Base-by-base conservation (phyloP, 2,797 vertebrate genomes). In the Orestias chungarensis region DNA sequence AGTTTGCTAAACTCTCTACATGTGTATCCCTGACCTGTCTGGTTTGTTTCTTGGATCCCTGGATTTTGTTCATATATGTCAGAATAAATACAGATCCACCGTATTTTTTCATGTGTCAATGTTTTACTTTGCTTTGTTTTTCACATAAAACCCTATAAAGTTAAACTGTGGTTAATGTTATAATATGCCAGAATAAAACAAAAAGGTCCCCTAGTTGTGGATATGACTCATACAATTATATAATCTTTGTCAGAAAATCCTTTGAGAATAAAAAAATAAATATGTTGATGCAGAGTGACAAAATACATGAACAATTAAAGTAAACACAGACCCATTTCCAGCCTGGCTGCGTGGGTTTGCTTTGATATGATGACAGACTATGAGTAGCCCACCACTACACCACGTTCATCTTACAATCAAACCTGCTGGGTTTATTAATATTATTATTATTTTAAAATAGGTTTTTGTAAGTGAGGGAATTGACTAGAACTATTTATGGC, bases 221-320 rank as follows among this genome's bases (percentile, higher is more conserved):
- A 17, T 7, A 23, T 71, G 44, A 49, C 11, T 31, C 29, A 1
- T 4, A 9, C 33, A 61, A 52, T 42, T 66, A 43, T 15, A 25
- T 70, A 43, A 15, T 50, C 17, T 68, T 47, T 40, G 49, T 54
- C 1, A 35, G 20, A 11, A 65, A 55, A 44, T 68, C 23, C 9
- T 68, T 7, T 47, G 25, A 66, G 38, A 6, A 17, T 17, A 46
- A 50, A n/a, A 31, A 64, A 7, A 50, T 17, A 31, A 64, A 7
- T 8, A 0, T 64, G 6, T 2, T 46, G 59, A 27, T 66, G 6
- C 29, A 25, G 14, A n/a, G n/a, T 57, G 23, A 59, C 64, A 61
- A 8, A 59, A 29, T 57, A 29, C 10, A 35, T 8, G 42, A 67
- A 46, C 54, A 70, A 57, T 40, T 65, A 49, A 57, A 70, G 38